Evolutionary conservation across 2,113 vertebrate genomes (phyloP), one percentile per base, ranked within the genome.

Genomic region (Conger conger): DNA sequence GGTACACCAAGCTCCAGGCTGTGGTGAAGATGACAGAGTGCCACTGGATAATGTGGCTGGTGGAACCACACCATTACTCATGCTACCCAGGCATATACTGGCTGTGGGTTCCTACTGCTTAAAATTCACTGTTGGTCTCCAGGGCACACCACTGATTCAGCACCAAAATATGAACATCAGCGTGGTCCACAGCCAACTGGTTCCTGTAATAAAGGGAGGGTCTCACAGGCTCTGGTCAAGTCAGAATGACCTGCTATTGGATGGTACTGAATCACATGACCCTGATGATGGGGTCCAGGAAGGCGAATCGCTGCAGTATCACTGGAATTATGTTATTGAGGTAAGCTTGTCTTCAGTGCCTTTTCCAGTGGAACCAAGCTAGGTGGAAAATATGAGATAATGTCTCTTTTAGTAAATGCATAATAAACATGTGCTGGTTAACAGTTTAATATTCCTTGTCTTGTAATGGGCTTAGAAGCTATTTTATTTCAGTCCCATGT

Each of bases 191-290:
- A 94, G 94, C 38, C 88, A 89, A 0, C 82, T 96, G 80, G 91
- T 94, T 5, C 91, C 95, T 30, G 38, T 91, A 40, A 95, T 96
- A 79, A 91, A 91, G 73, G 95, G 95, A 73, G 95, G 95, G 27
- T 93, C 94, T 0, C 85, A 90, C 83, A 89, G 93, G 88, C 78
- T 91, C 30, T 96, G 95, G 92, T 87, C 94, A 45, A 89, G 82
- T 45, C 11, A 88, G 18, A 87, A 60, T n/a, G 92, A 95, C 76
- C 92, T 96, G 0, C 8, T 93, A 77, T 87, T 96, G 86, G 94
- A 96, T 63, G 96, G 93, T 76, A 91, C 90, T 2, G 87, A 92
- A 8, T 96, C 95, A 16, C 88, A 86, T 40, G 95, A 96, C 85
- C 95, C 95, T 30, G 94, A 96, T 76, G 36, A 86, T 27, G 86